Conservation (phyloP, 2,888 invertebrate genomes). For the Eudasyphora cyanicolor region DNA sequence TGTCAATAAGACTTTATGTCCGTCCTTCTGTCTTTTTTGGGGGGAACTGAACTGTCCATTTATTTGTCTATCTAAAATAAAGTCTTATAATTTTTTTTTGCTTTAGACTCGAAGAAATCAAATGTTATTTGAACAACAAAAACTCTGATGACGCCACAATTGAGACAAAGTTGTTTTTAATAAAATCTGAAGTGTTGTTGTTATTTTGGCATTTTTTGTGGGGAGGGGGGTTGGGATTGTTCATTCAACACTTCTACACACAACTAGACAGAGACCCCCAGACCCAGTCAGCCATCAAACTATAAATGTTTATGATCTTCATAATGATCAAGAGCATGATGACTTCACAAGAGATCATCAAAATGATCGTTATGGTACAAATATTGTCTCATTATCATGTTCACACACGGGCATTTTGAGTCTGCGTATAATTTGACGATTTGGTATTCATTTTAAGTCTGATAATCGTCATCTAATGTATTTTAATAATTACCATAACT, state of each 20-base stretch:
- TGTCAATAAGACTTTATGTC: background rate
- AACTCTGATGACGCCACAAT: conserved; percentile 66
- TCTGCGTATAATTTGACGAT: no score
- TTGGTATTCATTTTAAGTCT: no score
- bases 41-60: no score
- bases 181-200: conserved; percentile 67
- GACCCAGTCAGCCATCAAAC: conserved; percentile 30
- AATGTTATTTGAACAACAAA: background rate
- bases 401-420: no score
- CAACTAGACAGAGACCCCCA: background rate
- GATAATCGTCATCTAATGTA: no score
- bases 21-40: no score
- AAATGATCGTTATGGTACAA: background rate
- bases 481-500: no score
- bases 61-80: background rate
- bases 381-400: no score
- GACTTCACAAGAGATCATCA: background rate
- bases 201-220: conserved; percentile 28
- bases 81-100: conserved; percentile 51
- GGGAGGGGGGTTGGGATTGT: background rate
- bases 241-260: conserved; percentile 47
- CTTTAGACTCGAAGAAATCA: conserved; percentile 47
- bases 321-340: conserved; percentile 1
- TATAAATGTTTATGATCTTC: conserved; percentile 31
- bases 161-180: conserved; percentile 71